These are phyloP conservation scores for Eueremaeus valkanovi DNA, from an alignment of 2,888 invertebrate species.

Conservation along the genomic window DNA sequence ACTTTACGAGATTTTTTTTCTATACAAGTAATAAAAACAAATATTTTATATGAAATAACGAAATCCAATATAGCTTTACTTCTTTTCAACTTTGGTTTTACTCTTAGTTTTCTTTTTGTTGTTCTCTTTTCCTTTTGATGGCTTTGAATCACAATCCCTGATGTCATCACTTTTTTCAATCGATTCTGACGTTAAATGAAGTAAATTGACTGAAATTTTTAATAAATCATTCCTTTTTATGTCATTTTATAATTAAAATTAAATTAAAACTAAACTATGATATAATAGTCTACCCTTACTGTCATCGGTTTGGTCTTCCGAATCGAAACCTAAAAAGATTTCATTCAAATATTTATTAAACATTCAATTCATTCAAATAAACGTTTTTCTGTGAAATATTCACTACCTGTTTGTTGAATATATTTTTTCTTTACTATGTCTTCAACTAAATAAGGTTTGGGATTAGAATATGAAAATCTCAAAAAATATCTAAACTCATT, in stretches of 20 bases:
- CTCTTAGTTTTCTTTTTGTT: not conserved
- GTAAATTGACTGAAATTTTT: conserved; percentile 8
- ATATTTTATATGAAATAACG: not conserved
- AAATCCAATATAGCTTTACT: not conserved
- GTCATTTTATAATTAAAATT: not conserved
- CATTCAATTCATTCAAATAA: not conserved
- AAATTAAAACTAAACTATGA: too few species aligned
- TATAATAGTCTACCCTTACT: not conserved
- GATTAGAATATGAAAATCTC: not conserved
- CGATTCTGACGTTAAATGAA: not conserved
- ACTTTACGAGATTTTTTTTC: not conserved
- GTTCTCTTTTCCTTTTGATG: not conserved
- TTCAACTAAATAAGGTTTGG: not conserved
- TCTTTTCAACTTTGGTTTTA: not conserved
- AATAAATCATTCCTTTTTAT: not conserved
- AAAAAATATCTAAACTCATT: not conserved
- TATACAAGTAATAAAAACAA: not conserved
- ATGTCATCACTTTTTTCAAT: not conserved
- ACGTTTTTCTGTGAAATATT: not conserved
- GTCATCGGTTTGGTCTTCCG: not conserved
- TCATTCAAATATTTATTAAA: not conserved
- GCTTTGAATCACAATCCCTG: not conserved
- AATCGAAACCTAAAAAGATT: not conserved
- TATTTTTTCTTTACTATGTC: not conserved
- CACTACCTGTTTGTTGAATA: not conserved